Evolutionary conservation across 2,888 invertebrate species (phyloP).

Genomic region (Acutogordius australiensis): DNA sequence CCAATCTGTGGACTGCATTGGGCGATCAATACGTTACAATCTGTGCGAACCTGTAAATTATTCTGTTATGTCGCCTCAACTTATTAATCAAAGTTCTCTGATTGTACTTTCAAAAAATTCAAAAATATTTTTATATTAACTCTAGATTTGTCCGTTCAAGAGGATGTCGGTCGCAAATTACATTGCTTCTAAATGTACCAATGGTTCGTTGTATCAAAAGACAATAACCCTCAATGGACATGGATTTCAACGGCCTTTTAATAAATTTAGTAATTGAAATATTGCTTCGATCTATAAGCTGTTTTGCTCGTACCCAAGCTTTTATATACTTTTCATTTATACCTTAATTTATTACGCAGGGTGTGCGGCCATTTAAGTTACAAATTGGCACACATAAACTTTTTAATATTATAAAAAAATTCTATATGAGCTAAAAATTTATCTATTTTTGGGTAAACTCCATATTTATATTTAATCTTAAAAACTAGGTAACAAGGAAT

Average conservation of each 20-base stretch:
- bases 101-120: background rate
- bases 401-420: no score
- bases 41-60: background rate
- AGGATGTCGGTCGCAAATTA: background rate
- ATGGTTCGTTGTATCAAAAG: background rate
- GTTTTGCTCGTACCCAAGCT: no score
- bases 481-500: background rate
- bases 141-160: background rate
- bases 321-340: no score
- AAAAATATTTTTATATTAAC: background rate
- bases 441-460: no score
- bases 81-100: background rate
- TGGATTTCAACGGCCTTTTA: background rate
- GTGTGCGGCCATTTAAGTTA: no score
- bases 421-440: no score
- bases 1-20: background rate
- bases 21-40: background rate
- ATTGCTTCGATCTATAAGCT: no score
- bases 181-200: background rate
- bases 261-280: no score
- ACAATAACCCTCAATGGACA: background rate
- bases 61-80: background rate
- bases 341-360: no score
- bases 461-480: background rate
- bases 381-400: no score